Percentiles rank a stretch among this genome's conserved stretches.
phyloP scores from a whole-genome alignment of 2,888 invertebrate species.

The Chelonus formosanus region DNA sequence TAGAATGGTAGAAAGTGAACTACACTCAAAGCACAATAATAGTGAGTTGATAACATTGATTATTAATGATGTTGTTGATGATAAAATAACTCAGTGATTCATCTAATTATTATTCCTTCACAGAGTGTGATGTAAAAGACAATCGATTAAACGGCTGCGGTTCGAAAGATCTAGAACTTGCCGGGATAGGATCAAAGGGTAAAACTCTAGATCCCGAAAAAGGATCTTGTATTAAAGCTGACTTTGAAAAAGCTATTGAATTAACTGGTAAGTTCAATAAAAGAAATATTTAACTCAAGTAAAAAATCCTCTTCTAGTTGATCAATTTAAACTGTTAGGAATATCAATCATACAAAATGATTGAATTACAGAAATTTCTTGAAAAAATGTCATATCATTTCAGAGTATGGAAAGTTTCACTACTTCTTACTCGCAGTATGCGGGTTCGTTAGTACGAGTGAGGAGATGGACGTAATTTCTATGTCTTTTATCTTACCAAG shows the following conservation, averaged over 20 bases:
- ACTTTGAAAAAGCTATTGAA: conserved; percentile 89
- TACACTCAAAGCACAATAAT: conserved; percentile 80
- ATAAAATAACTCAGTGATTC: not conserved
- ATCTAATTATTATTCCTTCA: not conserved
- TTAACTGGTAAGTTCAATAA: conserved; percentile 71
- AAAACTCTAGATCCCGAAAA: conserved; percentile 74
- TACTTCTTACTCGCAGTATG: conserved; percentile 88
- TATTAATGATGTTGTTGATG: not conserved
- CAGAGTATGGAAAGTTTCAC: conserved; percentile 90
- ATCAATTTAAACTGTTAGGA: too few species aligned
- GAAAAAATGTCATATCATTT: conserved; percentile 19
- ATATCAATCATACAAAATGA: too few species aligned
- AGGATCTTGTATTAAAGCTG: conserved; percentile 78
- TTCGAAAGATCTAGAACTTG: conserved; percentile 76
- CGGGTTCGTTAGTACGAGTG: conserved; percentile 93
- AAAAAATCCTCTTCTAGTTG: not conserved
- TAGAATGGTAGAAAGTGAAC: conserved; percentile 94
- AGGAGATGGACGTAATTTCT: conserved; percentile 95
- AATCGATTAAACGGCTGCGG: conserved; percentile 82
- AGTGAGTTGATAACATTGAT: conserved; percentile 67
- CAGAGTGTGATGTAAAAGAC: conserved; percentile 89
- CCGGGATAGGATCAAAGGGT: conserved; percentile 70
- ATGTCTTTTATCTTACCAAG: conserved; percentile 95
- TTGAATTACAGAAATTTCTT: not conserved
- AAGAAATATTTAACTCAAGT: not conserved